A percentile compares a stretch with the other conserved stretches of the same genome.
Conservation (phyloP, 2,888 invertebrate species). For the Philopedon plagiatum region DNA sequence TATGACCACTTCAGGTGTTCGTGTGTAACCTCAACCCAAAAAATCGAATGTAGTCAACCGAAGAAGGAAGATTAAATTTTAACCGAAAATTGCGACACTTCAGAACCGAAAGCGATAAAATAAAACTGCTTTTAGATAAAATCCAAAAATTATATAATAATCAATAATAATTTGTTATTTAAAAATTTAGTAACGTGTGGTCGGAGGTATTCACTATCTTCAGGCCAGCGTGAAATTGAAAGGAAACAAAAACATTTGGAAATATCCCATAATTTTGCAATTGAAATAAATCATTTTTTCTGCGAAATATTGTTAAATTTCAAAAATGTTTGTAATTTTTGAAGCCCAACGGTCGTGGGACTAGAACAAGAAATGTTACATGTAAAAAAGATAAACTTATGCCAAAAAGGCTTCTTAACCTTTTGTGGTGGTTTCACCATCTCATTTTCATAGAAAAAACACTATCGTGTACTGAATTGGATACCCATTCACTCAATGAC, state of each 20-base stretch:
- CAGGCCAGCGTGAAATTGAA: slow-evolving; percentile 14
- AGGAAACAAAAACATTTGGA: neutral
- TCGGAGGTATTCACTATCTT: slow-evolving; percentile 11
- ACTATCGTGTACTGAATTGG: too few relatives aligned
- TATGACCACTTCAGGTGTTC: neutral
- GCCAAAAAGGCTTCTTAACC: too few relatives aligned
- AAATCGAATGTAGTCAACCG: slow-evolving; percentile 7
- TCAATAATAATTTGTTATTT: slow-evolving; percentile 4
- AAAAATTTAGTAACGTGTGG: slow-evolving; percentile 15
- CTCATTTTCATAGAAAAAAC: too few relatives aligned
- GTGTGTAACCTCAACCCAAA: slow-evolving; percentile 25
- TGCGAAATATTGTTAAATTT: too few relatives aligned
- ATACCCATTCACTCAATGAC: too few relatives aligned
- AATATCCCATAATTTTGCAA: slow-evolving; percentile 6
- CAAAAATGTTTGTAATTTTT: too few relatives aligned
- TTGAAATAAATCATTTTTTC: too few relatives aligned
- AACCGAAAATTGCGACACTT: neutral
- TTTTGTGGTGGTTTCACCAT: too few relatives aligned
- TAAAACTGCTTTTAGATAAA: neutral
- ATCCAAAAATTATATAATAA: slow-evolving; percentile 4
- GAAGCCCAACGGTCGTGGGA: too few relatives aligned
- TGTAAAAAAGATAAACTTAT: too few relatives aligned
- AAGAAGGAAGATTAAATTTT: slow-evolving; percentile 11
- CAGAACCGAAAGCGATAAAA: neutral
- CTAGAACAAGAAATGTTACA: too few relatives aligned